Conservation (phyloP, 1,140 invertebrate species). For the Diprion similis region DNA sequence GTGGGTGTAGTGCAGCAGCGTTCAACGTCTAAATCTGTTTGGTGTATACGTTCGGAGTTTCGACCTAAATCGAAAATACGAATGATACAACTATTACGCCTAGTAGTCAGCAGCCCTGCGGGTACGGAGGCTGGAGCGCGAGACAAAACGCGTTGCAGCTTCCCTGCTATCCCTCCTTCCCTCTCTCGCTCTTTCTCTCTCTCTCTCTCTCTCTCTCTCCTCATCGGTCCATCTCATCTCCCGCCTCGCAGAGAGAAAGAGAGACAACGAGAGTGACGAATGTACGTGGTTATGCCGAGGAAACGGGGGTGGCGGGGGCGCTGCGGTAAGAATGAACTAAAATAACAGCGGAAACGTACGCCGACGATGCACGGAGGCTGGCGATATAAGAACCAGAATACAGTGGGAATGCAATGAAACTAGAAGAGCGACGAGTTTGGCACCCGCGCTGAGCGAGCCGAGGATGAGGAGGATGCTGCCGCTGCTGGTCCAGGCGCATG, state of each 20-base stretch:
- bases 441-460: not conserved
- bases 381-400: not conserved
- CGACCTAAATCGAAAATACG: no score
- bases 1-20: no score
- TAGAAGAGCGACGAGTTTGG: not conserved
- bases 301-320: not conserved
- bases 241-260: not conserved
- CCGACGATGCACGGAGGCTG: not conserved
- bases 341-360: constrained; percentile 32
- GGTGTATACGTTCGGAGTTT: no score
- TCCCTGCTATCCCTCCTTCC: no score
- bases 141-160: no score
- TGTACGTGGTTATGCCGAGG: not conserved
- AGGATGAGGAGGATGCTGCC: constrained; percentile 6
- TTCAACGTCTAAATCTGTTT: no score
- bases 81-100: no score
- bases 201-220: no score
- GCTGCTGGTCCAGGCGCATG: not conserved
- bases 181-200: no score
- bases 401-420: constrained; percentile 15
- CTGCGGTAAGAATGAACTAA: constrained; percentile 14
- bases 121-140: no score
- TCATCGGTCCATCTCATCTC: constrained; percentile 9
- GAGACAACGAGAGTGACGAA: not conserved
- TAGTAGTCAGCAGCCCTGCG: no score